Evolutionary conservation across 2,113 vertebrate genomes (phyloP), one percentile per base, ranked within the genome.

Genomic region (Eptatretus burgeri): DNA sequence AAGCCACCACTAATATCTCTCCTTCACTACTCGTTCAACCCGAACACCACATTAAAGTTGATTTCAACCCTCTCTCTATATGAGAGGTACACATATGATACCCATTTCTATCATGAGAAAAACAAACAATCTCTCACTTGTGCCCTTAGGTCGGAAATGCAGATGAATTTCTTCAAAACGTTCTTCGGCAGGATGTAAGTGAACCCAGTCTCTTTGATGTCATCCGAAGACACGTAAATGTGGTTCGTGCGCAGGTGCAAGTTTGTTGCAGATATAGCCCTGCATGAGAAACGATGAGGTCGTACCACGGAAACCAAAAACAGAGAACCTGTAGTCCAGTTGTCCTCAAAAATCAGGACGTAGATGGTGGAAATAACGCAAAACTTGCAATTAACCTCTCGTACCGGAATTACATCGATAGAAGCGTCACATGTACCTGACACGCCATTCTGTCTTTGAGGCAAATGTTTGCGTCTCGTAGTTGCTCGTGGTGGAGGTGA

Each of bases 401-500:
- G 27, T 41, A 41, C 27, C 27, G 7, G 3, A 41, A 7, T 41
- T 41, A 41, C 27, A 3, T 3, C 7, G 27, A 41, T 41, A 5
- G 27, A 41, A 3, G 27, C 27, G 27, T n/a, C 3, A 41, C 2
- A 5, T 70, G 62, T 74, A 96, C 91, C 91, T 81, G 75, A 98
- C 93, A 68, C 93, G 79, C 93, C 89, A 98, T 64, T 98, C 93
- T 0, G 93, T 98, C 74, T 98, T 98, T 5, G 93, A 98, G 50
- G 89, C 94, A 78, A 98, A 98, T 14, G 93, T 98, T 74, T 98
- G 93, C 1, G 93, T 98, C 75, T 98, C 93, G 0, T 98, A 98
- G 76, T 98, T 98, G 74, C 88, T 94, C 68, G 93, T 98, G 66
- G 93, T 98, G 13, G 89, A 98, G 63, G 93, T 98, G 77, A 98